Base-by-base conservation (phyloP, 2,113 vertebrate species). In the Leptocoma aspasia region DNA sequence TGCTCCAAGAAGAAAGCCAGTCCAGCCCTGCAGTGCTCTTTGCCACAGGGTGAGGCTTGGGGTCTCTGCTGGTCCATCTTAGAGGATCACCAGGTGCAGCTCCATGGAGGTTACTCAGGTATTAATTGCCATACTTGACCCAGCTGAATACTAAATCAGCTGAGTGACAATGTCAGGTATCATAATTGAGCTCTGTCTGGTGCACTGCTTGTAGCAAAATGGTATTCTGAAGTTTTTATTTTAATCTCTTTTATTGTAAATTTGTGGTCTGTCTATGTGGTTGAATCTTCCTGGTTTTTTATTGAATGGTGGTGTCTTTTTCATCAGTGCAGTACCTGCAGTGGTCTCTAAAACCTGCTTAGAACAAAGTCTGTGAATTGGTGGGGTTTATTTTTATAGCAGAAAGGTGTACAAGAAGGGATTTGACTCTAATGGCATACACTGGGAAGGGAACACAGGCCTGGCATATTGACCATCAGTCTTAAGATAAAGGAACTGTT, bases 61-160 rank as follows among this genome's bases (percentile, higher is more conserved):
- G 7, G 6, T 49, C 63, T 31, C 3, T 4, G 2, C 30, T 91
- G 19, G 2, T 42, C 19, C 0, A 0, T 73, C 54, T 65, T 17
- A 33, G 41, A 56, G 31, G 21, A 42, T 66, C 39, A 13, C 23
- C 12, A 50, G 18, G 14, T 66, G 10, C 2, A 1, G 20, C 47
- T 90, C 33, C 26, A 3, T 0, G 1, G 44, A 12, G 3, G 6
- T 49, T 73, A 56, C 22, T 88, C n/a, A 5, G 0, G 0, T 60
- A 15, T 24, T 66, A 1, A 3, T n/a, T 66, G 56, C 52, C 28
- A 15, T 2, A 49, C 10, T 14, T 73, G 19, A 49, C n/a, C 20
- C 27, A 49, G 1, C 18, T 41, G 27, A 77, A 39, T 39, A 9
- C 15, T 4, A 14, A 13, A 56, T 71, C 37, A 53, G 44, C 41